These are phyloP conservation scores for Rhea pennata DNA, from an alignment of 2,113 vertebrate genomes.

Conservation along the genomic window DNA sequence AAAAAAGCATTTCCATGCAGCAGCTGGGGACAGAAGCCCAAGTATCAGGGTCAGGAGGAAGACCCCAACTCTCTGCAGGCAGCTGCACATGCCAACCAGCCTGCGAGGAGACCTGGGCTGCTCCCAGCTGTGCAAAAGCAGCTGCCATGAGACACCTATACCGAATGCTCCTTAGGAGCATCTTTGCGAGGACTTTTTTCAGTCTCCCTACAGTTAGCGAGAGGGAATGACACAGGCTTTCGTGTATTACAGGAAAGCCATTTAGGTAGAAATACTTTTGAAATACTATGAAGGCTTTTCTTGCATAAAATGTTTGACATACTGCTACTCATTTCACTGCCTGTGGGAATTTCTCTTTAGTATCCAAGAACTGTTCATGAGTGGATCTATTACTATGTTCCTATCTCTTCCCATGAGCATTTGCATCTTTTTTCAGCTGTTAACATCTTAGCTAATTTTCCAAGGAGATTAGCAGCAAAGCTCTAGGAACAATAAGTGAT, in stretches of 20 bases:
- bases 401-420: neutral
- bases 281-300: neutral
- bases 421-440: neutral
- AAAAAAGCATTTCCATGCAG: neutral
- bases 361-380: neutral
- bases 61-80: neutral
- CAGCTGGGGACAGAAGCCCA: neutral
- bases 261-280: neutral
- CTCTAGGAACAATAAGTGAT: slow-evolving; percentile 12
- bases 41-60: neutral
- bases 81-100: neutral
- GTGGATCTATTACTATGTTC: neutral
- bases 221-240: neutral
- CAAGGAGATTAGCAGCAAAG: slow-evolving; percentile 1
- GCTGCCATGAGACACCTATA: neutral
- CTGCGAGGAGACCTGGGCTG: neutral
- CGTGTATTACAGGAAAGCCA: neutral
- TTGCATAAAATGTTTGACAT: neutral
- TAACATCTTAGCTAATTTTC: slow-evolving; percentile 58
- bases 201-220: neutral
- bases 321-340: neutral
- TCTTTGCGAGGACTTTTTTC: neutral
- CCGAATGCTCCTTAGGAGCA: neutral
- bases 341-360: neutral
- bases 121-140: neutral